phyloP scores from a whole-genome alignment of 2,113 vertebrate species.

The Bettongia penicillata region DNA sequence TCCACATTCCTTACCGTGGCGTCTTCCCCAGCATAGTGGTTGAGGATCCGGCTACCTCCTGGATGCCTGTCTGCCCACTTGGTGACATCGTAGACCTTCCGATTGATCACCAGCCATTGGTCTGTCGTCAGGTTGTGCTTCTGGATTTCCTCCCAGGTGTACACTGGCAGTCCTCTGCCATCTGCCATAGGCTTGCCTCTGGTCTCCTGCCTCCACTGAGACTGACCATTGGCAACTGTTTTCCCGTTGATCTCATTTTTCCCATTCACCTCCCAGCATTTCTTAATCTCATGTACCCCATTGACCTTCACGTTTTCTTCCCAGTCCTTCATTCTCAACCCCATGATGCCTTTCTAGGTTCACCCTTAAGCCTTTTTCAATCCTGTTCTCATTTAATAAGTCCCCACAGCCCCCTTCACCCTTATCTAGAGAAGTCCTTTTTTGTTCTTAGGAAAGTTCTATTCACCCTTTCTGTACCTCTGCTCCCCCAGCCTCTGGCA shows the following conservation, averaged over 20 bases:
- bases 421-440: conserved; percentile 17
- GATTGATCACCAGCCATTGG: conserved; percentile 93
- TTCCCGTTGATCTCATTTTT: neutral
- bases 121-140: conserved; percentile 87
- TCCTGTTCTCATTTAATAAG: neutral
- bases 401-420: neutral
- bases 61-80: conserved; percentile 90
- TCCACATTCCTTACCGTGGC: conserved; percentile 87
- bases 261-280: neutral
- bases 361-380: neutral
- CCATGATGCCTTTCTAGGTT: neutral
- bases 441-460: neutral
- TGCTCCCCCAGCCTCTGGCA: neutral
- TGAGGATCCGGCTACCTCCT: conserved; percentile 88
- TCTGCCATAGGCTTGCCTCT: neutral
- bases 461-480: neutral
- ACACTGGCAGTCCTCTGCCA: conserved; percentile 67
- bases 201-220: neutral
- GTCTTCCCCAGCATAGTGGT: conserved; percentile 92
- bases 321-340: neutral
- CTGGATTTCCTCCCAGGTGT: conserved; percentile 95
- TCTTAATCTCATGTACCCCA: neutral
- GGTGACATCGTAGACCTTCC: conserved; percentile 93
- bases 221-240: neutral
- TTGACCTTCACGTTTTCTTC: neutral